These are phyloP conservation scores for Erebia ligea DNA, from an alignment of 2,888 invertebrate species.

Conservation along the genomic window DNA sequence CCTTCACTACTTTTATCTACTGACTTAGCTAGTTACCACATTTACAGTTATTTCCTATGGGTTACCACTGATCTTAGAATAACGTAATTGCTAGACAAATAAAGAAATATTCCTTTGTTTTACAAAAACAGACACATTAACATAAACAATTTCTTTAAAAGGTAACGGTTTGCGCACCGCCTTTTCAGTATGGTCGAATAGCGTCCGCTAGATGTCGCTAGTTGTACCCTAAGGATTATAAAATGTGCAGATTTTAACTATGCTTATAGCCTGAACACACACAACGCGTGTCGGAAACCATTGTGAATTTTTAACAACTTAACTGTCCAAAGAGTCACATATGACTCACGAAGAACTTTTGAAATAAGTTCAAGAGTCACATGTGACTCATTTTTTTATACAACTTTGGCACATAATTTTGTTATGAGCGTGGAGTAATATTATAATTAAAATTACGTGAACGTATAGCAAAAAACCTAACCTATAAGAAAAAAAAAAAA, in stretches of 20 bases:
- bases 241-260: conserved; percentile 25
- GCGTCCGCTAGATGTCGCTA: conserved; percentile 44
- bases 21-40: neutral
- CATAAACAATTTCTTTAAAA: conserved; percentile 18
- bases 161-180: conserved; percentile 12
- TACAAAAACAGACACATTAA: conserved; percentile 22
- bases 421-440: too few species aligned
- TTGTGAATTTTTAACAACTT: too few species aligned
- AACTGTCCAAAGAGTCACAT: too few species aligned
- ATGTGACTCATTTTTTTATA: too few species aligned
- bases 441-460: too few species aligned
- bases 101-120: conserved; percentile 12
- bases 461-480: too few species aligned
- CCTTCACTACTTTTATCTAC: too few species aligned
- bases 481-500: too few species aligned
- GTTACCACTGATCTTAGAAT: conserved; percentile 1
- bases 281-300: neutral
- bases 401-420: too few species aligned
- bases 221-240: conserved; percentile 7
- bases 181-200: conserved; percentile 1
- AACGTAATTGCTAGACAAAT: neutral
- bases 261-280: neutral
- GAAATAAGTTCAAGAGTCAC: too few species aligned
- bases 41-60: neutral
- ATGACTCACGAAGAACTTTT: too few species aligned